Evolutionary conservation across 2,113 vertebrate species (phyloP).

Genomic region (Melospiza melodia): DNA sequence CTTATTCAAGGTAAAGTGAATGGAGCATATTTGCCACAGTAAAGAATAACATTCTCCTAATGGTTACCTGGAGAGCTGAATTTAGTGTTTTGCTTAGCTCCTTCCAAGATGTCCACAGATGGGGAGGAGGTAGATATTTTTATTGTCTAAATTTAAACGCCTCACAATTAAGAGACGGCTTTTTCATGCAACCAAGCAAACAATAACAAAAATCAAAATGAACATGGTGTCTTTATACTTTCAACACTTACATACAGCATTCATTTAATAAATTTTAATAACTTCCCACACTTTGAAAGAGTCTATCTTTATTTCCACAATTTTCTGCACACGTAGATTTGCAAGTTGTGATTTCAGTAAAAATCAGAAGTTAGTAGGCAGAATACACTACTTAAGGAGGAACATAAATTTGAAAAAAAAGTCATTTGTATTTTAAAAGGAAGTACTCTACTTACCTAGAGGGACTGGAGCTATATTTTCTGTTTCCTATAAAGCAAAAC

Average conservation of each 20-base stretch:
- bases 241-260: neutral
- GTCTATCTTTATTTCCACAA: neutral
- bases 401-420: neutral
- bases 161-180: neutral
- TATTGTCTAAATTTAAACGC: neutral
- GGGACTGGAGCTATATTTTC: neutral
- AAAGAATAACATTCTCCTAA: neutral
- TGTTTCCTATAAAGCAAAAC: slow-evolving; percentile 10
- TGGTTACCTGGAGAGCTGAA: neutral
- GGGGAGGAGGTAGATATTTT: neutral
- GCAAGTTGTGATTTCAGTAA: neutral
- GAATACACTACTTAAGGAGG: neutral
- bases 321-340: neutral
- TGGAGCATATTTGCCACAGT: neutral
- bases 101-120: neutral
- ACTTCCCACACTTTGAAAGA: neutral
- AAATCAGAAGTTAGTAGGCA: neutral
- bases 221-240: neutral
- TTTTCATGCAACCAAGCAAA: neutral
- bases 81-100: neutral
- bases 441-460: neutral
- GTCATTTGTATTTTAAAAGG: neutral
- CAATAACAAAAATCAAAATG: neutral
- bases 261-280: neutral
- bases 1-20: neutral